phyloP scores from a whole-genome alignment of 2,888 invertebrate species.

The Cosmopolites sordidus region DNA sequence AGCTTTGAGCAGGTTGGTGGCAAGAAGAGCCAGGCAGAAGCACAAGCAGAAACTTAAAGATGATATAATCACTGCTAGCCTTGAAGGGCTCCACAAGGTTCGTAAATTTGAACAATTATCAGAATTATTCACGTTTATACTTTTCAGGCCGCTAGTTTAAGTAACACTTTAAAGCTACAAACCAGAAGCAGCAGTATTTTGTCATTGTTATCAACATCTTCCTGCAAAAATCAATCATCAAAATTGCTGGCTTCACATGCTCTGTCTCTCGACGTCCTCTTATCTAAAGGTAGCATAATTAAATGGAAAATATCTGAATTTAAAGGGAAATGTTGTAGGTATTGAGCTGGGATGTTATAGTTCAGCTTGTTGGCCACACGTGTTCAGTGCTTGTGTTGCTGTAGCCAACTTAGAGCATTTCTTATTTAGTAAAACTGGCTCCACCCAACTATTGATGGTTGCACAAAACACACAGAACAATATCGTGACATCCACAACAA shows the following conservation, averaged over 20 bases:
- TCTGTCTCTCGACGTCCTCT: slow-evolving; percentile 85
- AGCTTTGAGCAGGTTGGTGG: slow-evolving; percentile 55
- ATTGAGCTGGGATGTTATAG: slow-evolving; percentile 90
- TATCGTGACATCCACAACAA: slow-evolving; percentile 56
- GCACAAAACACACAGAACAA: slow-evolving; percentile 63
- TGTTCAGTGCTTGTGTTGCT: slow-evolving; percentile 90
- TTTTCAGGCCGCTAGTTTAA: slow-evolving; percentile 75
- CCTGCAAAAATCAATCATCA: slow-evolving; percentile 76
- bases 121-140: neutral
- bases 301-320: too few species aligned
- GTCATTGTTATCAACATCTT: slow-evolving; percentile 79
- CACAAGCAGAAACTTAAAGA: slow-evolving; percentile 64
- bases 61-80: slow-evolving; percentile 75
- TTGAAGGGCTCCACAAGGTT: slow-evolving; percentile 85
- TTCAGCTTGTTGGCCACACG: slow-evolving; percentile 92
- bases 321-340: too few species aligned
- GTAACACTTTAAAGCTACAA: slow-evolving; percentile 84
- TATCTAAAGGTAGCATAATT: slow-evolving; percentile 57
- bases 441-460: slow-evolving; percentile 61
- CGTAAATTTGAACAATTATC: neutral
- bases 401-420: slow-evolving; percentile 89
- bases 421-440: slow-evolving; percentile 79
- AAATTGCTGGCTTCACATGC: slow-evolving; percentile 85
- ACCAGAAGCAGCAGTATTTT: slow-evolving; percentile 88
- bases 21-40: slow-evolving; percentile 52